Conservation (phyloP, 2,797 vertebrate species). For the Zalophus californianus region DNA sequence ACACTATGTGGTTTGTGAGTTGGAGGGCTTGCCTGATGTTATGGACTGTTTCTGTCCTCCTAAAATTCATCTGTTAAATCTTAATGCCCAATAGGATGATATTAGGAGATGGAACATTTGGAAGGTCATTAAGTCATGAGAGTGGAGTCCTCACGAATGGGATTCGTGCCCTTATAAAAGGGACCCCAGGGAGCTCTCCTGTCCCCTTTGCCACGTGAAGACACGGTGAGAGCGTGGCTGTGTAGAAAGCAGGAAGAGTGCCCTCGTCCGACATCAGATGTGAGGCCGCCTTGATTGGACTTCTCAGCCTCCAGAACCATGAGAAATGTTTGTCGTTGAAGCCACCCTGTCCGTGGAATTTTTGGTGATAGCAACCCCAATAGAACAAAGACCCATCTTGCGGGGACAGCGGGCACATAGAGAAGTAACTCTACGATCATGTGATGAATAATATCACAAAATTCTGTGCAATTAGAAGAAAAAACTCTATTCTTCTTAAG, state of each 20-base stretch:
- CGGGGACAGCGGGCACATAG: no score
- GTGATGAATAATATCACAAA: background rate
- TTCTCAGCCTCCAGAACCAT: background rate
- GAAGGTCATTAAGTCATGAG: background rate
- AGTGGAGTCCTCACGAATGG: background rate
- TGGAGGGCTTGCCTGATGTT: background rate
- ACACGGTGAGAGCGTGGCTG: background rate
- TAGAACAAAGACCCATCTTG: background rate
- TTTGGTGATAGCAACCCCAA: background rate
- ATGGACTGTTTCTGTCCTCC: background rate
- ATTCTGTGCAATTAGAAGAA: background rate
- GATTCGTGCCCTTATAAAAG: background rate
- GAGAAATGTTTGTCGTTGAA: background rate
- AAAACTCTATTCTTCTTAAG: background rate
- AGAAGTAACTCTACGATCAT: background rate
- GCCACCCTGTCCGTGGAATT: background rate
- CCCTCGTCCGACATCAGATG: background rate
- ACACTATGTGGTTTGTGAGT: background rate
- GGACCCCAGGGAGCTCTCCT: background rate
- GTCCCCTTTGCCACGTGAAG: background rate
- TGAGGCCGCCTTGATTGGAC: background rate
- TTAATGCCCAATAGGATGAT: background rate
- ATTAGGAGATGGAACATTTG: background rate
- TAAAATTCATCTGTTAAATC: background rate
- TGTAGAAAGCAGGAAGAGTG: background rate